A percentile compares a stretch with the other conserved stretches of the same genome.
Evolutionary conservation across 1,140 invertebrate genomes (phyloP).

Genomic region (Drosophila ercepeae): DNA sequence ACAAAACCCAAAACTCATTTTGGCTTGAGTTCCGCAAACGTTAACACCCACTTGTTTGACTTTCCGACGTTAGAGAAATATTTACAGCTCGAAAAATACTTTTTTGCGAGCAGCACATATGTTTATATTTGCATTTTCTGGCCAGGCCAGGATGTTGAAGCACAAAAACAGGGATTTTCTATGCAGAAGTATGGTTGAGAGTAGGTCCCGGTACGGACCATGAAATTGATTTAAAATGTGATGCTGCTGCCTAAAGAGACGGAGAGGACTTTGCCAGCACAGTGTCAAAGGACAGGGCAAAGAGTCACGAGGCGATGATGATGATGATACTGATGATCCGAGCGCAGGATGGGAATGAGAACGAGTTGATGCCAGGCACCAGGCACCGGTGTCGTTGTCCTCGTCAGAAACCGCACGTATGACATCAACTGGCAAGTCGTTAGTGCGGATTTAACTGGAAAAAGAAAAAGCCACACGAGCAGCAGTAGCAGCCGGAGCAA

Average conservation of each 20-base stretch:
- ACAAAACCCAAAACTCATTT: neutral
- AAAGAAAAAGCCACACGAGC: constrained; percentile 49
- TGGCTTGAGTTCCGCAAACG: neutral
- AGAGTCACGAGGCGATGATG: constrained; percentile 34
- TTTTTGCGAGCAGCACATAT: constrained; percentile 47
- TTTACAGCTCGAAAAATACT: constrained; percentile 49
- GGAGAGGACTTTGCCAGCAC: constrained; percentile 8
- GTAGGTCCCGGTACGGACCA: constrained; percentile 30
- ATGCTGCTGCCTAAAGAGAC: constrained; percentile 52
- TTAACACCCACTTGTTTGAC: constrained; percentile 18
- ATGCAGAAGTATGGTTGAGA: constrained; percentile 9
- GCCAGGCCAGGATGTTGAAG: constrained; percentile 25
- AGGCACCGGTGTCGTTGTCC: constrained; percentile 37
- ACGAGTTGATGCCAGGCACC: constrained; percentile 25
- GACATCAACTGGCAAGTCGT: constrained; percentile 78
- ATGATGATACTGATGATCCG: constrained; percentile 9
- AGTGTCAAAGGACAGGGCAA: constrained; percentile 28
- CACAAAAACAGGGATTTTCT: constrained; percentile 39
- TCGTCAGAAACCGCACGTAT: constrained; percentile 57
- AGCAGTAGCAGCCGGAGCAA: constrained; percentile 47
- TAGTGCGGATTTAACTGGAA: constrained; percentile 56
- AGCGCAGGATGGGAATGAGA: neutral
- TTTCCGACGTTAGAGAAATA: constrained; percentile 19
- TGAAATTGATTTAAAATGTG: constrained; percentile 80
- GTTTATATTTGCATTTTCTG: constrained; percentile 70